Percentiles rank a stretch among this genome's conserved stretches.
Conservation (phyloP, 1,140 invertebrate species). For the Papilio aristodemus region DNA sequence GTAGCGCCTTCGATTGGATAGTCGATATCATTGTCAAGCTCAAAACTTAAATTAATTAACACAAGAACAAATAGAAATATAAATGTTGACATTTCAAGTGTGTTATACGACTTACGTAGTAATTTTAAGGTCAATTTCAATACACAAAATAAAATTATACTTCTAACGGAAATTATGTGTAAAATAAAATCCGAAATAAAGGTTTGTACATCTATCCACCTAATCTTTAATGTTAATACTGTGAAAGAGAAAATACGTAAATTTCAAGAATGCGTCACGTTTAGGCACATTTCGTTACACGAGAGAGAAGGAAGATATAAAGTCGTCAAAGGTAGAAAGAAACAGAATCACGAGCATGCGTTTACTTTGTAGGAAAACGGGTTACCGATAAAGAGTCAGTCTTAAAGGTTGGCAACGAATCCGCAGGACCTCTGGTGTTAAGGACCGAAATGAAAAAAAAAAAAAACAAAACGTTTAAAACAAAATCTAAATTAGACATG, state of each 20-base stretch:
- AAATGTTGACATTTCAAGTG: not conserved
- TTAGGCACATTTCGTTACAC: not conserved
- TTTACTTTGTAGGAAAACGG: not conserved
- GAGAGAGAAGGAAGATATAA: not conserved
- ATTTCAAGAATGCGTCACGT: not conserved
- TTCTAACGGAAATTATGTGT: not conserved
- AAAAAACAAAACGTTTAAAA: too few relatives aligned
- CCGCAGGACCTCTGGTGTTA: too few relatives aligned
- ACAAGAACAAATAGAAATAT: not conserved
- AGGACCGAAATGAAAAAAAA: too few relatives aligned
- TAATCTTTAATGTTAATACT: too few relatives aligned
- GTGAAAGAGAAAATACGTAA: too few relatives aligned
- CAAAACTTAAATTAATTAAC: slow-evolving; percentile 2
- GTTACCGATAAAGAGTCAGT: too few relatives aligned
- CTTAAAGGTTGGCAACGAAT: not conserved
- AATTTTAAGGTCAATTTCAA: not conserved
- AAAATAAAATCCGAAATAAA: not conserved
- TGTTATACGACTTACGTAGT: not conserved
- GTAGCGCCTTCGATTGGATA: slow-evolving; percentile 4
- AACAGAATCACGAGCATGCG: not conserved
- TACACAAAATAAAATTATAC: not conserved
- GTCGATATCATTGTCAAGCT: not conserved
- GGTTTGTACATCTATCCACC: not conserved
- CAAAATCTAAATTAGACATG: too few relatives aligned
- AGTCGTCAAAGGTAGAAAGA: not conserved